Base-by-base conservation (phyloP, 2,113 vertebrate species). In the Arothron firmamentum region DNA sequence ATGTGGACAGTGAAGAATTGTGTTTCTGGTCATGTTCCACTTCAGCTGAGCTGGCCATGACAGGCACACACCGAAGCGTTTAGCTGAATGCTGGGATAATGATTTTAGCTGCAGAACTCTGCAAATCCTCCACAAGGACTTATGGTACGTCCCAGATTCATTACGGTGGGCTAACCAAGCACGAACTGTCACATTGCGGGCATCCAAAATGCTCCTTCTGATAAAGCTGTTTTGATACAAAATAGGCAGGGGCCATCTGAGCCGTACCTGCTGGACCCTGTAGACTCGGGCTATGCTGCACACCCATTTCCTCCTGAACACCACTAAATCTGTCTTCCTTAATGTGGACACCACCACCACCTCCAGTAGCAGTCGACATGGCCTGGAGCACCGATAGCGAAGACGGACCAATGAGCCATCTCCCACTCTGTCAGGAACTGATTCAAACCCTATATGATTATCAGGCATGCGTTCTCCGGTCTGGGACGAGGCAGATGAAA, bases 281-380 rank as follows among this genome's bases (percentile, higher is more conserved):
- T 74, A 80, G 56, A 79, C 79, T 20, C 76, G 72, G 15, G 81
- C 72, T 3, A 82, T 80, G 60, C 85, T 79, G 1, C 91, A 88
- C 67, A 86, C 92, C 95, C 95, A 97, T 43, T 84, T 88, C 68
- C 81, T 94, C 68, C 91, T 93, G 67, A 94, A 97, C 28, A 95
- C 86, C 0, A 90, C 75, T 8, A 92, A 83, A 74, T 90, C 90
- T 48, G 85, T 92, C 73, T 83, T 87, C 74, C 87, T 90, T 71
- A 93, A 91, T 0, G 92, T 91, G 1, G 93, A 92, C 54, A 91
- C 92, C 16, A 93, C 92, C 16, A 93, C 80, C 0, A 92, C 91
- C 79, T 97, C 94, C 67, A 97, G 54, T 23, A 65, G 83, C 21
- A 98, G 50, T 14, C 85, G 74, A 73, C 95, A 97, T 38, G 93